A percentile compares a stretch with the other conserved stretches of the same genome.
These are phyloP conservation scores for Pantala flavescens DNA, from an alignment of 1,140 invertebrate genomes.

Conservation along the genomic window DNA sequence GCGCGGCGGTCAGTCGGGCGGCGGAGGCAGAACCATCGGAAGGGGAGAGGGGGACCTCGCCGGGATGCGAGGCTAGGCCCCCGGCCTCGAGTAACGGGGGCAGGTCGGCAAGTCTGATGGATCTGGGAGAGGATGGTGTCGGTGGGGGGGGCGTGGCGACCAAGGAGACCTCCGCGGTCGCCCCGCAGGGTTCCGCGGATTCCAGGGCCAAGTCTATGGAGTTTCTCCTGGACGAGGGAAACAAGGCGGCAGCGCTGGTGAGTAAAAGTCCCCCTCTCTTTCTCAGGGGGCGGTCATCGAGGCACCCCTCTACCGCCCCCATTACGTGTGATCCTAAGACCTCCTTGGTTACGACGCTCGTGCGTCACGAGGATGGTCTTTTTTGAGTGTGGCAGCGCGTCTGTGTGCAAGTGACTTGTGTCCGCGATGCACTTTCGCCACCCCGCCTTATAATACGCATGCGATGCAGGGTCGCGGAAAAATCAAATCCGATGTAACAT, in stretches of 20 bases:
- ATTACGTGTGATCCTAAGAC: too few species aligned
- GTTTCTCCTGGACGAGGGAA: constrained; percentile 83
- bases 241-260: constrained; percentile 64
- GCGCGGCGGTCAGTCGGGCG: constrained; percentile 4
- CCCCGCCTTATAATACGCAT: too few species aligned
- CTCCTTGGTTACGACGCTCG: too few species aligned
- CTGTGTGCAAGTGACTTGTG: too few species aligned
- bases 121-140: constrained; percentile 50
- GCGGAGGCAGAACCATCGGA: neutral
- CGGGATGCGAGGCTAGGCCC: constrained; percentile 28
- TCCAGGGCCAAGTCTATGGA: constrained; percentile 78
- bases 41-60: constrained; percentile 11
- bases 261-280: constrained; percentile 27
- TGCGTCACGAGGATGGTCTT: too few species aligned
- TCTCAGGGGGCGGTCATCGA: neutral
- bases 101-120: constrained; percentile 55
- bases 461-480: too few species aligned
- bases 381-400: too few species aligned
- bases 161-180: neutral
- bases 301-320: too few species aligned
- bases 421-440: too few species aligned
- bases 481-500: too few species aligned
- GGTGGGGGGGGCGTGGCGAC: constrained; percentile 21
- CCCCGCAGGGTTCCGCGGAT: constrained; percentile 28
- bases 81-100: constrained; percentile 39